Conservation (phyloP, 2,888 invertebrate genomes). For the Bugula neritina region DNA sequence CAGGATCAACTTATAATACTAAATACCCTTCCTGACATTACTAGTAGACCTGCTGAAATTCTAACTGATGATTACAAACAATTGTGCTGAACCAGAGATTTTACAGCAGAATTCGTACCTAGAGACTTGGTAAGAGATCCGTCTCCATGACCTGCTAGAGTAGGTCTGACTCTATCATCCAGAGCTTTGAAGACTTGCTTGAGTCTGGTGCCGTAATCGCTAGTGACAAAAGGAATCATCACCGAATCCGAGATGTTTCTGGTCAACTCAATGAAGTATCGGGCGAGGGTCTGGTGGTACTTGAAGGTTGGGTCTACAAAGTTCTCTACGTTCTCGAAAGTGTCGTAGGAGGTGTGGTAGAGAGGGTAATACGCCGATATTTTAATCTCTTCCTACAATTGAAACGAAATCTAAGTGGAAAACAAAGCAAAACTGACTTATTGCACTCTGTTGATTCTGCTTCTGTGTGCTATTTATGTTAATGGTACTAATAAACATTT, state of each 20-base stretch:
- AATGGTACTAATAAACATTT: too few species aligned
- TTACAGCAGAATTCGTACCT: neutral
- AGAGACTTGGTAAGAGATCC: neutral
- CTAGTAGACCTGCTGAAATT: too few species aligned
- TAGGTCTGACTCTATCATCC: neutral
- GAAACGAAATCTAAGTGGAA: too few species aligned
- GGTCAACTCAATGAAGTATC: slow-evolving; percentile 51
- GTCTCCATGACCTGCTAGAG: neutral
- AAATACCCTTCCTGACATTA: too few species aligned
- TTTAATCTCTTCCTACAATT: neutral
- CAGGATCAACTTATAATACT: too few species aligned
- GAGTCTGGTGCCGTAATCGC: slow-evolving; percentile 19
- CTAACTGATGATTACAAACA: too few species aligned
- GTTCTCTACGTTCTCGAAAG: slow-evolving; percentile 34
- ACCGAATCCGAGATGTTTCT: slow-evolving; percentile 43
- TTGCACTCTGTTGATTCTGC: too few species aligned
- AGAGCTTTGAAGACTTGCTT: neutral
- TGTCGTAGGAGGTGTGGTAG: slow-evolving; percentile 45
- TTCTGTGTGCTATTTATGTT: too few species aligned
- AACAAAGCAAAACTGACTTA: too few species aligned
- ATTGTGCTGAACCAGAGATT: too few species aligned
- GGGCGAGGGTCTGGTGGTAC: slow-evolving; percentile 48
- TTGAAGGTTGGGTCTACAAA: slow-evolving; percentile 37
- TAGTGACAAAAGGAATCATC: slow-evolving; percentile 48
- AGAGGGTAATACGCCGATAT: slow-evolving; percentile 35